Percentiles rank a stretch among this genome's conserved stretches.
These are phyloP conservation scores for Philaenus spumarius DNA, from an alignment of 1,140 invertebrate species.

Conservation along the genomic window DNA sequence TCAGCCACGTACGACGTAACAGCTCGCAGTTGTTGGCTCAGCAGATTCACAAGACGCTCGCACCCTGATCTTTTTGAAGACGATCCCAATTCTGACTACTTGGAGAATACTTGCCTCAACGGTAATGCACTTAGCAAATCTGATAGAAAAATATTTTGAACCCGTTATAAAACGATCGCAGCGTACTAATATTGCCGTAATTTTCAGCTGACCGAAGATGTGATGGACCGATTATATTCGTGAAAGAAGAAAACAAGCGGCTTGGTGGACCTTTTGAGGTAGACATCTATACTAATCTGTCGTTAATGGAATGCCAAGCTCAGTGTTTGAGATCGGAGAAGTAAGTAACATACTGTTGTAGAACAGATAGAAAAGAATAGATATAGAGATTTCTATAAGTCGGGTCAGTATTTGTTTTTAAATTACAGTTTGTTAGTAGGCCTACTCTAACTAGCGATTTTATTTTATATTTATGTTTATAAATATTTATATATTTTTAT, in stretches of 20 bases:
- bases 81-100: conserved; percentile 79
- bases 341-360: conserved; percentile 42
- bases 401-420: too few species aligned
- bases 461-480: too few species aligned
- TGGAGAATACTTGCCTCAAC: conserved; percentile 86
- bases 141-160: too few species aligned
- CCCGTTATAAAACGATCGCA: too few species aligned
- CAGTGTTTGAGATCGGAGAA: conserved; percentile 71
- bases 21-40: conserved; percentile 68
- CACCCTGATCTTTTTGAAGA: conserved; percentile 76
- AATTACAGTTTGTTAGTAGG: too few species aligned
- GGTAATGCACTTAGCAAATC: conserved; percentile 45
- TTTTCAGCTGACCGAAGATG: conserved; percentile 70
- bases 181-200: background rate
- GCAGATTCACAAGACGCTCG: conserved; percentile 71
- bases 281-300: conserved; percentile 76
- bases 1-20: conserved; percentile 75
- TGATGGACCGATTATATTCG: conserved; percentile 75
- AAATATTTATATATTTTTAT: too few species aligned
- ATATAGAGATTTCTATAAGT: too few species aligned
- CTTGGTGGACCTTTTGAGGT: conserved; percentile 80
- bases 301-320: conserved; percentile 74
- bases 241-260: conserved; percentile 83
- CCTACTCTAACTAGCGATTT: too few species aligned
- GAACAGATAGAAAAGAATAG: too few species aligned